phyloP scores from a whole-genome alignment of 2,888 invertebrate genomes.

The Zaprionus bogoriensis region DNA sequence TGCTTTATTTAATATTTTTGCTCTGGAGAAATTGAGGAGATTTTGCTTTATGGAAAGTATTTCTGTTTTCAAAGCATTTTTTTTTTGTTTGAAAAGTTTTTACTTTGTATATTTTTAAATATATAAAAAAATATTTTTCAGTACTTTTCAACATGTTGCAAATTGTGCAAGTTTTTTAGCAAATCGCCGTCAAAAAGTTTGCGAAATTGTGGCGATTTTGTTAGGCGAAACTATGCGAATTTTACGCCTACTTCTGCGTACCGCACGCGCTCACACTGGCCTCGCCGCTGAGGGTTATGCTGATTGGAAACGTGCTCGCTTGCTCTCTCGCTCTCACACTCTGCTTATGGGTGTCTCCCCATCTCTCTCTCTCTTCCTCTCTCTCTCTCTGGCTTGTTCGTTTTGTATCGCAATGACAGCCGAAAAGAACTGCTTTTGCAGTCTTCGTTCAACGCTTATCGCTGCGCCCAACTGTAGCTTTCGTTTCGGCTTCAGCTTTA shows the following conservation, averaged over 20 bases:
- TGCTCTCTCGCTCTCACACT: neutral
- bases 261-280: neutral
- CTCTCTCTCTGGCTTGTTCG: neutral
- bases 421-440: constrained; percentile 30
- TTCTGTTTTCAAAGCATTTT: no score
- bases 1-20: no score
- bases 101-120: no score
- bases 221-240: neutral
- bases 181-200: no score
- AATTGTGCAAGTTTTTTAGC: no score
- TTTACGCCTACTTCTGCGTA: constrained; percentile 2
- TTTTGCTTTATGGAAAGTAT: no score
- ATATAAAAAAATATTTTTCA: no score
- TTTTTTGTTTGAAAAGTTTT: no score
- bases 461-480: constrained; percentile 8
- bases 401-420: constrained; percentile 22
- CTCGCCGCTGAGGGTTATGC: constrained; percentile 7
- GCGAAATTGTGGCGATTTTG: constrained; percentile 1
- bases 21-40: no score
- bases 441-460: constrained; percentile 35
- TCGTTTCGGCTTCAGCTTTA: constrained; percentile 9
- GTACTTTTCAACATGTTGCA: no score
- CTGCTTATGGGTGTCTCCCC: neutral
- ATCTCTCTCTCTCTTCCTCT: constrained; percentile 2
- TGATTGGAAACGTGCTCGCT: constrained; percentile 30